phyloP scores from a whole-genome alignment of 2,113 vertebrate genomes.

The Lipotes vexillifer region DNA sequence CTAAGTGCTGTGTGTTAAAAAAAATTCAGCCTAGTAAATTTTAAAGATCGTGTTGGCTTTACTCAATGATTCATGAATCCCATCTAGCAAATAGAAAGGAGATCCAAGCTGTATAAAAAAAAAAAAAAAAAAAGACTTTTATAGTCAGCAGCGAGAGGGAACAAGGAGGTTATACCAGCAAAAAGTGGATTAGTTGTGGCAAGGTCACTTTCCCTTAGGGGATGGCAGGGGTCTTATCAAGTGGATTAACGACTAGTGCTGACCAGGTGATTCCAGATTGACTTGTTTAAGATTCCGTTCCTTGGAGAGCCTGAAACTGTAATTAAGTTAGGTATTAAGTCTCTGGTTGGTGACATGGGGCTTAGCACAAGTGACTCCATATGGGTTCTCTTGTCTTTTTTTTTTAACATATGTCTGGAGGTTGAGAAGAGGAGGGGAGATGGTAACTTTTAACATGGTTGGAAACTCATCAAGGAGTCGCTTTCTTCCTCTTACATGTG shows the following conservation, averaged over 20 bases:
- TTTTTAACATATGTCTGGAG: background rate
- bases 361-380: background rate
- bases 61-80: too few species aligned
- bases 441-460: background rate
- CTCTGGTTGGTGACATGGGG: background rate
- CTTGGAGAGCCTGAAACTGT: background rate
- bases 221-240: background rate
- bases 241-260: background rate
- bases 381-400: background rate
- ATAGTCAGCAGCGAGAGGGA: too few species aligned
- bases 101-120: background rate
- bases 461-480: background rate
- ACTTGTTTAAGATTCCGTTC: background rate
- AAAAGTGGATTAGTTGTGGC: background rate
- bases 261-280: background rate
- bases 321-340: background rate
- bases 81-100: background rate
- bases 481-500: background rate
- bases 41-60: background rate
- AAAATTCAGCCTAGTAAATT: background rate
- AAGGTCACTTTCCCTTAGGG: background rate
- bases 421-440: background rate
- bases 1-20: background rate
- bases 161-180: background rate
- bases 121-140: background rate